These are phyloP conservation scores for Bombus haemorrhoidalis DNA, from an alignment of 1,140 invertebrate species.

Conservation along the genomic window DNA sequence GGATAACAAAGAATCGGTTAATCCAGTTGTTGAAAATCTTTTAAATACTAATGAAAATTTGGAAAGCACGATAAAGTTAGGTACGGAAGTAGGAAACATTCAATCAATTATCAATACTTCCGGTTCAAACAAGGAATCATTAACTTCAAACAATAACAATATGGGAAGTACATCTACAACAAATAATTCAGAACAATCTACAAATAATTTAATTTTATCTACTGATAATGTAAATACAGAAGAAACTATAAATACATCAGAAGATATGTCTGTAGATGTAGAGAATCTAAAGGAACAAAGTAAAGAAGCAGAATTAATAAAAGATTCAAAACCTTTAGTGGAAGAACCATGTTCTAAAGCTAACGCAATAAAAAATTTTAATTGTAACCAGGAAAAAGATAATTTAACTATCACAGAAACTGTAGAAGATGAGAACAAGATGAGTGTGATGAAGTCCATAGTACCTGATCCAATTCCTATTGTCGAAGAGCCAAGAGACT, in stretches of 20 bases:
- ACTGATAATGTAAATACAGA: not conserved
- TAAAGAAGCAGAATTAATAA: constrained; percentile 25
- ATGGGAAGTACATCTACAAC: not conserved
- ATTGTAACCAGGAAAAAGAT: constrained; percentile 19
- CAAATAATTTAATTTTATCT: constrained; percentile 8
- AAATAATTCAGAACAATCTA: constrained; percentile 10
- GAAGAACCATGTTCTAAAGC: constrained; percentile 61
- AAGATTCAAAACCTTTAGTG: constrained; percentile 60
- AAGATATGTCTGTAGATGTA: constrained; percentile 17
- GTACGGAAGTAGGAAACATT: not conserved
- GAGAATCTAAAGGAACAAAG: constrained; percentile 31
- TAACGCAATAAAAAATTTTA: constrained; percentile 17
- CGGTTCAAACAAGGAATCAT: not conserved
- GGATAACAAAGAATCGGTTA: constrained; percentile 4
- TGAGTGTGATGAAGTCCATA: constrained; percentile 58
- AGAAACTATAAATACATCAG: constrained; percentile 25
- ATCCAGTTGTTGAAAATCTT: constrained; percentile 44
- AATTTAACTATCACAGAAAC: constrained; percentile 73
- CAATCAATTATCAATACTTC: not conserved
- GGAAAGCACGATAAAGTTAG: constrained; percentile 8
- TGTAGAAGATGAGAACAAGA: constrained; percentile 62
- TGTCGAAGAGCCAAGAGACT: constrained; percentile 77
- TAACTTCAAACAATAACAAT: not conserved
- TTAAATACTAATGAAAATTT: constrained; percentile 27
- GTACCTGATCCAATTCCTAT: constrained; percentile 75